Conservation (phyloP, 2,113 vertebrate species). For the Nannospalax galili region DNA sequence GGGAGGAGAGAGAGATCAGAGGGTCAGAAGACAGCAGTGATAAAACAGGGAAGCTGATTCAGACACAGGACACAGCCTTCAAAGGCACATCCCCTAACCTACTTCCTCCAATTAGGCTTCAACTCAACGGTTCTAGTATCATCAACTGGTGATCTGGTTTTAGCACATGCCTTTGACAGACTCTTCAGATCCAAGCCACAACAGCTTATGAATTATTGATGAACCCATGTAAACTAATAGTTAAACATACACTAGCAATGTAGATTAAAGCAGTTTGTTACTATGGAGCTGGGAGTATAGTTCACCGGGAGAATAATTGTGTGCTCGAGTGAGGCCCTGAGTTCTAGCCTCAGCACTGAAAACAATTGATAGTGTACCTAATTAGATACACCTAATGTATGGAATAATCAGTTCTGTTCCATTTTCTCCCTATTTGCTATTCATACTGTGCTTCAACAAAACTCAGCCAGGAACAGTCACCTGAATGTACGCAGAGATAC, state of each 20-base stretch:
- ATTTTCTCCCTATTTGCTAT: not conserved
- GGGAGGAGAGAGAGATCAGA: not conserved
- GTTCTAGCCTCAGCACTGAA: not conserved
- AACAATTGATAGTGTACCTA: not conserved
- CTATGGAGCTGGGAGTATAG: not conserved
- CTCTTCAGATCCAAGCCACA: not conserved
- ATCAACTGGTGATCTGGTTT: not conserved
- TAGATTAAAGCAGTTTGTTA: not conserved
- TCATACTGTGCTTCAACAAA: not conserved
- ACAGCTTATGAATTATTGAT: not conserved
- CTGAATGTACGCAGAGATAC: not conserved
- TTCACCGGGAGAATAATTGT: not conserved
- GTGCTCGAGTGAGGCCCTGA: not conserved
- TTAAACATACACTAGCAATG: not conserved
- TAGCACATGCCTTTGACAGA: not conserved
- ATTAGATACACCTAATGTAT: not conserved
- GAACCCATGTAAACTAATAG: not conserved
- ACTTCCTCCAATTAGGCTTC: not conserved
- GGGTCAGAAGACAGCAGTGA: not conserved
- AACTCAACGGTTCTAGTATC: too few species aligned
- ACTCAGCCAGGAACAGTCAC: not conserved
- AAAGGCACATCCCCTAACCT: too few species aligned
- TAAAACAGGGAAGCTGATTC: not conserved
- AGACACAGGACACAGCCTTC: not conserved
- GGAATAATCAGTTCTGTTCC: not conserved